A percentile compares a stretch with the other conserved stretches of the same genome.
Evolutionary conservation across 2,113 vertebrate genomes (phyloP).

Genomic region (Willisornis vidua): DNA sequence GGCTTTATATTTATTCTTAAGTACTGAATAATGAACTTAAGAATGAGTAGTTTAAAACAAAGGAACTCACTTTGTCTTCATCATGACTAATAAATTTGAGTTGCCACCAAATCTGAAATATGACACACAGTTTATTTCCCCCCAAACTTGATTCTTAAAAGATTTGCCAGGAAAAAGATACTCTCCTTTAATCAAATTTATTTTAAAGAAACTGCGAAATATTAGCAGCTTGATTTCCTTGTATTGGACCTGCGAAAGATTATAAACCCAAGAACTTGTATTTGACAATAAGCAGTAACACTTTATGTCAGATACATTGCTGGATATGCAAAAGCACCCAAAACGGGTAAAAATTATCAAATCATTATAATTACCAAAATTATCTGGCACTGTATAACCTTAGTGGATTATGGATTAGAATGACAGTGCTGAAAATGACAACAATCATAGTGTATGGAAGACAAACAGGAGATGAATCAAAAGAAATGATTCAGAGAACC

Average conservation of each 20-base stretch:
- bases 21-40: not conserved
- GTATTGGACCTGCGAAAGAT: not conserved
- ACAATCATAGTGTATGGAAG: constrained; percentile 5
- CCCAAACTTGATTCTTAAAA: not conserved
- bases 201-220: not conserved
- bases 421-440: constrained; percentile 17
- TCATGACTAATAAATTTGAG: not conserved
- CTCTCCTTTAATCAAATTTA: not conserved
- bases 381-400: not conserved
- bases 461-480: not conserved
- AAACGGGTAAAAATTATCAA: constrained; percentile 15
- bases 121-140: not conserved
- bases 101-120: not conserved
- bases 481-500: not conserved
- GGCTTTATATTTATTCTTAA: not conserved
- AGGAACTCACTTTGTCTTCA: not conserved
- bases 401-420: constrained; percentile 13
- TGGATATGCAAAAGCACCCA: not conserved
- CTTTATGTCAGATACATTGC: not conserved
- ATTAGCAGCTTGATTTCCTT: not conserved
- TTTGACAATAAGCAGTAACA: not conserved
- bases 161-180: not conserved
- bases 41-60: not conserved
- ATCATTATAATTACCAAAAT: not conserved
- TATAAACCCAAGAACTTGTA: not conserved